Evolutionary conservation across 2,113 vertebrate species (phyloP).

Genomic region (Chloebia gouldiae): DNA sequence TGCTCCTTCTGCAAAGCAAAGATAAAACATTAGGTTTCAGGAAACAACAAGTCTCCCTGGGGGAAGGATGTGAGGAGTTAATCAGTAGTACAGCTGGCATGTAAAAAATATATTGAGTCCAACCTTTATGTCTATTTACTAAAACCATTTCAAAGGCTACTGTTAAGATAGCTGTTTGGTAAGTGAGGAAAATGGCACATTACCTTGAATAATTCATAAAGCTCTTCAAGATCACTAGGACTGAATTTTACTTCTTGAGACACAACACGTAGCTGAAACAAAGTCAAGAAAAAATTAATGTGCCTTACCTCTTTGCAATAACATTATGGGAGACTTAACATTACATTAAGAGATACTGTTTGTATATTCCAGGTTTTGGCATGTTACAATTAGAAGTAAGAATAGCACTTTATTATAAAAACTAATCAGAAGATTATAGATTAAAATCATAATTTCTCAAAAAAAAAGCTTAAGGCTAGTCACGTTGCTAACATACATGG

Average conservation of each 20-base stretch:
- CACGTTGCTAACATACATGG: neutral
- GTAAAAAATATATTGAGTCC: neutral
- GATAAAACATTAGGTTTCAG: neutral
- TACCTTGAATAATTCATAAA: constrained; percentile 96
- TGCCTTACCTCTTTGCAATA: neutral
- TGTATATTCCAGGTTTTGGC: neutral
- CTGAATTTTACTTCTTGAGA: constrained; percentile 90
- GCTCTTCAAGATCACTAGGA: constrained; percentile 84
- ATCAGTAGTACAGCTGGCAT: neutral
- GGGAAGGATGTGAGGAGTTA: neutral
- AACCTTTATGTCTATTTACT: neutral
- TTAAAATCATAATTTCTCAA: neutral
- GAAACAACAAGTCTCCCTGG: neutral
- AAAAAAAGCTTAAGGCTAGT: neutral
- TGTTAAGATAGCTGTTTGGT: neutral
- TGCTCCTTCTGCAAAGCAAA: constrained; percentile 86
- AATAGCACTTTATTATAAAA: neutral
- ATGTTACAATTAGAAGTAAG: neutral
- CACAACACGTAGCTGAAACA: constrained; percentile 89
- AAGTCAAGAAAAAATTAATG: neutral
- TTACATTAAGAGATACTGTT: neutral
- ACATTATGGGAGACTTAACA: neutral
- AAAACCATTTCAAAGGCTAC: neutral
- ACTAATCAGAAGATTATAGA: neutral
- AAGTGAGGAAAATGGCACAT: neutral